Evolutionary conservation across 2,888 invertebrate genomes (phyloP).

Genomic region (Adineta ricciae): DNA sequence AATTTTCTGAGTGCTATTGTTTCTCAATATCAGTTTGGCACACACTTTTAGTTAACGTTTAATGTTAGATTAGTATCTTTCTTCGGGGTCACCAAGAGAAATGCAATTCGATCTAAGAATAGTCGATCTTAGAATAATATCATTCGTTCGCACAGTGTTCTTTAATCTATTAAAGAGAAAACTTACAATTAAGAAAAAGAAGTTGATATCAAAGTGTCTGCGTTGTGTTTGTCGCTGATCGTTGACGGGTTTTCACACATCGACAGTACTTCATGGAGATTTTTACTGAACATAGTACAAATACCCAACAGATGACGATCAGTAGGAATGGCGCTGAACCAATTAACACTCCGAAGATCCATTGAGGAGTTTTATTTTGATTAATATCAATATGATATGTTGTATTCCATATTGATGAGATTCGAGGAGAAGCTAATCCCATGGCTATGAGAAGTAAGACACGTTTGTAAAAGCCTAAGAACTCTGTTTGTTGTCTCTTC

Average conservation of each 20-base stretch:
- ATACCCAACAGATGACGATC: not conserved
- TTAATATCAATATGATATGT: not conserved
- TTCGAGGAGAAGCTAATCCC: not conserved
- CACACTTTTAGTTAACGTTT: too few species aligned
- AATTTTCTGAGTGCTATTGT: not conserved
- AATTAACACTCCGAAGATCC: not conserved
- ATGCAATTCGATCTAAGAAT: too few species aligned
- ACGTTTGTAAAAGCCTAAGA: not conserved
- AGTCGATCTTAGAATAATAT: too few species aligned
- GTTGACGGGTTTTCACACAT: not conserved
- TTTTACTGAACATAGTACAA: not conserved
- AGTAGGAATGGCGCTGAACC: not conserved
- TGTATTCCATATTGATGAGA: not conserved
- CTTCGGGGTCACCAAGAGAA: too few species aligned
- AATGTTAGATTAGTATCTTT: too few species aligned
- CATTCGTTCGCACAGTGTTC: too few species aligned
- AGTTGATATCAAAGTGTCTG: too few species aligned
- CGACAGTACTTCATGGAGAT: not conserved
- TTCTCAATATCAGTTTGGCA: too few species aligned
- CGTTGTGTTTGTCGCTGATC: not conserved
- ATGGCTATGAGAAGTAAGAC: not conserved
- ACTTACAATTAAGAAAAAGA: too few species aligned
- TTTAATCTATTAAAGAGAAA: too few species aligned
- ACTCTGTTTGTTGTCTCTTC: not conserved
- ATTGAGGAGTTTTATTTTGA: not conserved